These are phyloP conservation scores for Aphaenogaster floridana DNA, from an alignment of 1,140 invertebrate species.

Conservation along the genomic window DNA sequence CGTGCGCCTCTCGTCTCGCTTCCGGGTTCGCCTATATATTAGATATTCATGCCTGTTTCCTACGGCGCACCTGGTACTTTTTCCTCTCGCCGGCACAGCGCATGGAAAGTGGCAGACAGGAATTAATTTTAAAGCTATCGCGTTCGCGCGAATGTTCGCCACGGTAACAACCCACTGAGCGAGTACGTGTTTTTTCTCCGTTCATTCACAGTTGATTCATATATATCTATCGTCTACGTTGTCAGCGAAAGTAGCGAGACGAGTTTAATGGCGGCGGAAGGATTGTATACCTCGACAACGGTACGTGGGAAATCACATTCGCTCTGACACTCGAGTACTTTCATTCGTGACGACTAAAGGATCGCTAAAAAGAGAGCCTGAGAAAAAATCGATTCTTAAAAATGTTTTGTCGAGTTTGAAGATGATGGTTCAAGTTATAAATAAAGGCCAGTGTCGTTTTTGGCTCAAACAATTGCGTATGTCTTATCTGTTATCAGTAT, in stretches of 20 bases:
- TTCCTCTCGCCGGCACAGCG: slow-evolving; percentile 44
- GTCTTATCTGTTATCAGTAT: slow-evolving; percentile 15
- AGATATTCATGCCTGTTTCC: slow-evolving; percentile 80
- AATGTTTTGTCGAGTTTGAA: slow-evolving; percentile 7
- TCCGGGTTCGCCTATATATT: slow-evolving; percentile 83
- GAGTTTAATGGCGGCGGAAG: slow-evolving; percentile 51
- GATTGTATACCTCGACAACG: slow-evolving; percentile 24
- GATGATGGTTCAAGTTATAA: neutral
- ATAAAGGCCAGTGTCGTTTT: slow-evolving; percentile 13
- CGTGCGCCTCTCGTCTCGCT: slow-evolving; percentile 79
- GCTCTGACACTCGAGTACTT: slow-evolving; percentile 35
- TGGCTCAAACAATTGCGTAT: neutral
- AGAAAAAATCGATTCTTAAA: slow-evolving; percentile 44
- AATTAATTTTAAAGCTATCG: slow-evolving; percentile 61
- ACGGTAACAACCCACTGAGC: slow-evolving; percentile 45
- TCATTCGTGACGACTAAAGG: slow-evolving; percentile 21
- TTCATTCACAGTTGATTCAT: slow-evolving; percentile 31
- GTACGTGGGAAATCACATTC: slow-evolving; percentile 77
- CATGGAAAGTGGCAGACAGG: slow-evolving; percentile 21
- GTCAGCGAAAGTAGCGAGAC: slow-evolving; percentile 66
- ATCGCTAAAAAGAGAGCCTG: slow-evolving; percentile 28
- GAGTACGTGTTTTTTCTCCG: slow-evolving; percentile 2
- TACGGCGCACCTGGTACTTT: slow-evolving; percentile 80
- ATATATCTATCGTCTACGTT: slow-evolving; percentile 14
- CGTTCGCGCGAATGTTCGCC: neutral